Percentiles rank a stretch among this genome's conserved stretches.
These are phyloP conservation scores for Gasterosteus nipponicus DNA, from an alignment of 2,113 vertebrate species.

Conservation along the genomic window DNA sequence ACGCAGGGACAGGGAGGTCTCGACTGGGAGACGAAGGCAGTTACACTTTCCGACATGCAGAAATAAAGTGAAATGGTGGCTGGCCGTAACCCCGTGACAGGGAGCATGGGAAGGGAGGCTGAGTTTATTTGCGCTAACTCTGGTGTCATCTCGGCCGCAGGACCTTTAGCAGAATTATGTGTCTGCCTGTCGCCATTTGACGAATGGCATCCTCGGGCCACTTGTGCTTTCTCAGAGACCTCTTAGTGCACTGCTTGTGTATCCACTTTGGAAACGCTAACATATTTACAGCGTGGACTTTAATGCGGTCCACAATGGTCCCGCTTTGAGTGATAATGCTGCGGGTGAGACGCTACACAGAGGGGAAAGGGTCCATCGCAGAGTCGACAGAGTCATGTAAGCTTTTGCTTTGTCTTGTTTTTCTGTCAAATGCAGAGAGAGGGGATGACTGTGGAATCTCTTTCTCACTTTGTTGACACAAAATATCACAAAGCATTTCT, in stretches of 20 bases:
- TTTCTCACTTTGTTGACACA: not conserved
- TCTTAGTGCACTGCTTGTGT: constrained; percentile 24
- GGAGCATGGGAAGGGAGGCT: constrained; percentile 54
- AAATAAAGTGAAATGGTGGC: constrained; percentile 13
- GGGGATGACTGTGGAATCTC: not conserved
- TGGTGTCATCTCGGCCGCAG: constrained; percentile 30
- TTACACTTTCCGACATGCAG: constrained; percentile 45
- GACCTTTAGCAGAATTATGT: constrained; percentile 34
- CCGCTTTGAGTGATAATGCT: not conserved
- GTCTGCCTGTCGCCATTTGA: constrained; percentile 35
- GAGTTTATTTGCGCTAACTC: constrained; percentile 58
- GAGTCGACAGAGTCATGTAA: constrained; percentile 7
- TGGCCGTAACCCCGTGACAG: constrained; percentile 20
- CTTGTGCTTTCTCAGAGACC: not conserved
- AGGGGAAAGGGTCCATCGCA: constrained; percentile 5
- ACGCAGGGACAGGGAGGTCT: constrained; percentile 42
- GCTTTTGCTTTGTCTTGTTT: not conserved
- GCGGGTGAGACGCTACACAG: constrained; percentile 1
- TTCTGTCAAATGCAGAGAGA: not conserved
- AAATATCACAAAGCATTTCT: not conserved
- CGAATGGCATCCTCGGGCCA: not conserved
- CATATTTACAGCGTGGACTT: constrained; percentile 11
- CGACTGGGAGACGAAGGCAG: constrained; percentile 43
- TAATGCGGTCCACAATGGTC: not conserved
- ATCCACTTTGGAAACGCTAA: constrained; percentile 1